Percentiles rank a stretch among this genome's conserved stretches.
Evolutionary conservation across 2,797 vertebrate genomes (phyloP).

Genomic region (Protonibea diacanthus): DNA sequence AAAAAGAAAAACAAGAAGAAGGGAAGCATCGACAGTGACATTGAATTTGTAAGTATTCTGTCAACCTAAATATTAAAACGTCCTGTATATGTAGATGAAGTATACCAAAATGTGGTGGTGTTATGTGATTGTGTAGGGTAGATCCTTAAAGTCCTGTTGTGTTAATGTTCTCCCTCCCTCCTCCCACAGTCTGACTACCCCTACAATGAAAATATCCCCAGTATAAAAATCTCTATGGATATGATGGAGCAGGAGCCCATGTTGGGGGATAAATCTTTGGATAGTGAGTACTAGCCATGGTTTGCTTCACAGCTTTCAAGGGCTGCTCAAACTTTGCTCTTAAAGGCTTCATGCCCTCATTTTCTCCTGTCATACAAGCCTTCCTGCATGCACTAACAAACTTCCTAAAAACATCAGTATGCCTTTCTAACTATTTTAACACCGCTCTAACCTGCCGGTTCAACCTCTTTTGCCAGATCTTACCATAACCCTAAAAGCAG

Average conservation of each 20-base stretch:
- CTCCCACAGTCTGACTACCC: conserved; percentile 96
- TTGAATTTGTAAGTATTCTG: conserved; percentile 90
- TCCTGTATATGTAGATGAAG: background rate
- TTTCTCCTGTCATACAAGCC: background rate
- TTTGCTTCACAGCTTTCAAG: conserved; percentile 26
- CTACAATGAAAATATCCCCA: conserved; percentile 95
- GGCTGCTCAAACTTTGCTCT: conserved; percentile 27
- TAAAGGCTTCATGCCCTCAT: conserved; percentile 5
- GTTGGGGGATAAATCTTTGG: conserved; percentile 93
- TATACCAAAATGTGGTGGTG: conserved; percentile 1
- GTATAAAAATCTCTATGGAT: conserved; percentile 99
- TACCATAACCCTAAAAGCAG: conserved; percentile 1
- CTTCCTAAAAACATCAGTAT: background rate
- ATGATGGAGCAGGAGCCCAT: conserved; percentile 97
- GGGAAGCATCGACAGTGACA: conserved; percentile 95
- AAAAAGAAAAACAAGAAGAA: conserved; percentile 96
- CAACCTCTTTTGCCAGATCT: too few relatives aligned
- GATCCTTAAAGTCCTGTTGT: conserved; percentile 23
- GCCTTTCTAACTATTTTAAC: background rate
- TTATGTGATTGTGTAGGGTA: conserved; percentile 37
- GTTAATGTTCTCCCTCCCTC: conserved; percentile 78
- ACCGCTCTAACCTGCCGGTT: background rate
- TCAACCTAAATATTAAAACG: background rate
- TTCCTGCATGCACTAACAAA: background rate
- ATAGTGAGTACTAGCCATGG: conserved; percentile 93